Evolutionary conservation across 2,797 vertebrate genomes (phyloP).

Genomic region (Sardinella longiceps): DNA sequence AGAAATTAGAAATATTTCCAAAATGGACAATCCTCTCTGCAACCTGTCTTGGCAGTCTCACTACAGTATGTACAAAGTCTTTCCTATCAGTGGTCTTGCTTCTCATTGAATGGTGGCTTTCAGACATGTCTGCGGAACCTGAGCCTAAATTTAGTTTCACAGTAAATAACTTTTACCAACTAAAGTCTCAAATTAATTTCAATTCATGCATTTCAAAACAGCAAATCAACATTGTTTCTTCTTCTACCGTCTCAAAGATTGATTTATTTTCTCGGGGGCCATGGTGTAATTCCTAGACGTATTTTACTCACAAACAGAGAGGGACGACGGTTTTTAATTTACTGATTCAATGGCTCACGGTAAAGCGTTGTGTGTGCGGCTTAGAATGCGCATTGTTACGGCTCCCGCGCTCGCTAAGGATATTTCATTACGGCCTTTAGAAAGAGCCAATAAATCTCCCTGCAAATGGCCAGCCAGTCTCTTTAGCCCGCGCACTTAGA

Average conservation of each 20-base stretch:
- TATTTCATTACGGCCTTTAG: slow-evolving; percentile 41
- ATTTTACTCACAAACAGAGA: slow-evolving; percentile 15
- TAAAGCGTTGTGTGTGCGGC: neutral
- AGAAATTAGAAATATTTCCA: no score
- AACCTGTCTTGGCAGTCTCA: neutral
- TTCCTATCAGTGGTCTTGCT: no score
- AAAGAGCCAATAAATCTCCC: slow-evolving; percentile 33
- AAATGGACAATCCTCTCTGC: neutral
- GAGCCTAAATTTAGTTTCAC: no score
- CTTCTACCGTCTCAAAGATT: neutral
- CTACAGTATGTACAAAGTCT: no score
- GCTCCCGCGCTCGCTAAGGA: slow-evolving; percentile 10
- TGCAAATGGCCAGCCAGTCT: slow-evolving; percentile 21
- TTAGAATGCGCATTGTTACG: slow-evolving; percentile 32
- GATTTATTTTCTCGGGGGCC: slow-evolving; percentile 9
- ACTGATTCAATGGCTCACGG: slow-evolving; percentile 49
- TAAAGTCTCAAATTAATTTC: neutral
- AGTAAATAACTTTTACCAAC: slow-evolving; percentile 11
- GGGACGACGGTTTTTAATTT: slow-evolving; percentile 45
- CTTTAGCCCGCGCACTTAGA: slow-evolving; percentile 29
- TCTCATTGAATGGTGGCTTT: no score
- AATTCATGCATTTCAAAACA: slow-evolving; percentile 22
- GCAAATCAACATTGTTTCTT: slow-evolving; percentile 18
- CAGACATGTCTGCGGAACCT: no score
- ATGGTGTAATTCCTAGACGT: slow-evolving; percentile 27